A percentile compares a stretch with the other conserved stretches of the same genome.
Conservation (phyloP, 2,888 invertebrate genomes). For the Glaucopsyche alexis region DNA sequence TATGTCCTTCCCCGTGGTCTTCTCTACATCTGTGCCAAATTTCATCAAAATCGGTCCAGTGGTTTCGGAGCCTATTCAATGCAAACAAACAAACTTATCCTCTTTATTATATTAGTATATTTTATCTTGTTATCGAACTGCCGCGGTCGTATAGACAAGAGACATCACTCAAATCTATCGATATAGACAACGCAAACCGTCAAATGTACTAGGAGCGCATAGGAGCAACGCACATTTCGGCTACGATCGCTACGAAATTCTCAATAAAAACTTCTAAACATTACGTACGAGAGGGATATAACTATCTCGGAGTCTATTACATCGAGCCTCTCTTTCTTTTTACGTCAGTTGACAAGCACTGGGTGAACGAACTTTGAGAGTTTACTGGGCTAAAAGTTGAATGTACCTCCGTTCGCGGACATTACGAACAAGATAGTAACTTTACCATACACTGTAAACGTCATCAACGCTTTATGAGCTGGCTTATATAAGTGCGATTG, state of each 20-base stretch:
- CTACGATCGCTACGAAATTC: conserved; percentile 71
- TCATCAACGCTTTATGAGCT: conserved; percentile 57
- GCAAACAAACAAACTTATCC: no score
- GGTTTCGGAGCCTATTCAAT: no score
- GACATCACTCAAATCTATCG: conserved; percentile 60
- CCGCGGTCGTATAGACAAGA: background rate
- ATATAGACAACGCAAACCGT: conserved; percentile 74
- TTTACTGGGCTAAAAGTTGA: conserved; percentile 81
- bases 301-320: conserved; percentile 49
- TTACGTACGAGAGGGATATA: conserved; percentile 58
- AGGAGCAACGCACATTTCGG: conserved; percentile 61
- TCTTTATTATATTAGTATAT: no score
- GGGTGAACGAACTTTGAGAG: conserved; percentile 79
- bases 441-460: conserved; percentile 62
- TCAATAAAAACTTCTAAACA: conserved; percentile 75
- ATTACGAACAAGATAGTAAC: conserved; percentile 80
- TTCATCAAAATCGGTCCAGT: no score
- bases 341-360: conserved; percentile 80
- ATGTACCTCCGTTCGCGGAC: conserved; percentile 80
- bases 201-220: conserved; percentile 74
- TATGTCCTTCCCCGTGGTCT: no score
- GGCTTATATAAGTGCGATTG: conserved; percentile 45
- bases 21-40: no score
- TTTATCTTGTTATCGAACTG: background rate
- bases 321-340: conserved; percentile 60